Conservation (phyloP, 2,113 vertebrate genomes). For the Equus quagga region DNA sequence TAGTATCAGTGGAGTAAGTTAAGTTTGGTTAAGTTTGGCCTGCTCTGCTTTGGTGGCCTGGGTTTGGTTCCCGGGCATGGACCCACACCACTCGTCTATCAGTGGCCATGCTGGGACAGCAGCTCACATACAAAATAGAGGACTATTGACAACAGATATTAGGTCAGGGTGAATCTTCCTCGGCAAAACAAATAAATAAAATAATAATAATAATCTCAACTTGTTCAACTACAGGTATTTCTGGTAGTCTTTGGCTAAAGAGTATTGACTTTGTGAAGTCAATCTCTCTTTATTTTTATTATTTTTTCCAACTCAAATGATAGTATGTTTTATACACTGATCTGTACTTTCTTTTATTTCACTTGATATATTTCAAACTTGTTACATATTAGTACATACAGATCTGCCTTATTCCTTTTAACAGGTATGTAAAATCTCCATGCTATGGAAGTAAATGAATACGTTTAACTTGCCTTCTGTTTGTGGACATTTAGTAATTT, state of each 20-base stretch:
- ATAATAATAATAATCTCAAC: background rate
- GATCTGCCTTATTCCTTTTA: slow-evolving; percentile 20
- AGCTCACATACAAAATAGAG: too few species aligned
- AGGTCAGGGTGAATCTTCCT: too few species aligned
- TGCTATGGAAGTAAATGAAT: background rate
- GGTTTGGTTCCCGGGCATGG: too few species aligned
- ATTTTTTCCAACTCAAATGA: background rate
- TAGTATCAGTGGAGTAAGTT: background rate
- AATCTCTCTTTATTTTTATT: background rate
- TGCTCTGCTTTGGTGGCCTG: too few species aligned
- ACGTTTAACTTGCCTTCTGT: background rate
- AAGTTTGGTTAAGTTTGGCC: too few species aligned
- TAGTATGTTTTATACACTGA: background rate
- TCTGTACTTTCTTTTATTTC: background rate
- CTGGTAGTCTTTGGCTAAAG: background rate
- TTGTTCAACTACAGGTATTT: background rate
- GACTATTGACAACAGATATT: too few species aligned
- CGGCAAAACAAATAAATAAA: too few species aligned
- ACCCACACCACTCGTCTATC: too few species aligned
- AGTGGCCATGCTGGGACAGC: too few species aligned
- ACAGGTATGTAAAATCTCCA: background rate
- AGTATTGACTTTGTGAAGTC: background rate
- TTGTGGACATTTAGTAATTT: background rate
- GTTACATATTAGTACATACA: background rate
- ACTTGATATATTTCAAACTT: background rate